A percentile compares a stretch with the other conserved stretches of the same genome.
Conservation (phyloP, 2,888 invertebrate species). For the Tiliacea citrago region DNA sequence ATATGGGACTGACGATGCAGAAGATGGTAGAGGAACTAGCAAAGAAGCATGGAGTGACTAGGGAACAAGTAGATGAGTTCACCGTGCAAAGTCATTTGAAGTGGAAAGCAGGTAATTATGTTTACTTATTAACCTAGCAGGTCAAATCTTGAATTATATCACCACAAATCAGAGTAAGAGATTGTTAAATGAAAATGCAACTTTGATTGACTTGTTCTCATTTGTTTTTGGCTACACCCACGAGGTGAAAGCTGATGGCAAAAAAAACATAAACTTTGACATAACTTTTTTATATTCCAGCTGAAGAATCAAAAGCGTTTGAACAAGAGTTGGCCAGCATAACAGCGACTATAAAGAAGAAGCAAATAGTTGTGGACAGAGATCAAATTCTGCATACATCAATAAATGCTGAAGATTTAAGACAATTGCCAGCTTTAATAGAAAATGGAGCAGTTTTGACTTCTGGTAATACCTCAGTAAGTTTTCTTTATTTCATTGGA, state of each 20-base stretch:
- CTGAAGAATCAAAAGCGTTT: conserved; percentile 96
- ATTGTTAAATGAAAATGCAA: neutral
- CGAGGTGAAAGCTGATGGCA: neutral
- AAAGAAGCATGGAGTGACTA: conserved; percentile 92
- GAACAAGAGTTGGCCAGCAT: conserved; percentile 96
- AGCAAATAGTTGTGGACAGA: conserved; percentile 92
- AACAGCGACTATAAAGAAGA: conserved; percentile 94
- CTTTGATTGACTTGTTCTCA: neutral
- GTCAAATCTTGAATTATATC: neutral
- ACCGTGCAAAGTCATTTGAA: conserved; percentile 94
- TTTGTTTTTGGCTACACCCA: neutral
- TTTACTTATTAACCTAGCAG: neutral
- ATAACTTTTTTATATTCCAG: conserved; percentile 84
- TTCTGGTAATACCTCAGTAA: conserved; percentile 96
- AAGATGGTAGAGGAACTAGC: conserved; percentile 97
- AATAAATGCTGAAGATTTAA: conserved; percentile 93
- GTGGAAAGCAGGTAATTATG: conserved; percentile 95
- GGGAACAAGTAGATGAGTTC: conserved; percentile 95
- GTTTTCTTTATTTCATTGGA: conserved; percentile 63
- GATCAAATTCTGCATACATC: conserved; percentile 96
- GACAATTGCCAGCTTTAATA: conserved; percentile 94
- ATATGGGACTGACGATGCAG: conserved; percentile 96
- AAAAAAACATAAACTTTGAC: too few relatives aligned
- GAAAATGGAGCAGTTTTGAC: conserved; percentile 96
- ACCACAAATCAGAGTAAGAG: neutral